Percentiles rank a stretch among this genome's conserved stretches.
phyloP scores from a whole-genome alignment of 2,797 vertebrate genomes.

The Taeniopygia guttata region DNA sequence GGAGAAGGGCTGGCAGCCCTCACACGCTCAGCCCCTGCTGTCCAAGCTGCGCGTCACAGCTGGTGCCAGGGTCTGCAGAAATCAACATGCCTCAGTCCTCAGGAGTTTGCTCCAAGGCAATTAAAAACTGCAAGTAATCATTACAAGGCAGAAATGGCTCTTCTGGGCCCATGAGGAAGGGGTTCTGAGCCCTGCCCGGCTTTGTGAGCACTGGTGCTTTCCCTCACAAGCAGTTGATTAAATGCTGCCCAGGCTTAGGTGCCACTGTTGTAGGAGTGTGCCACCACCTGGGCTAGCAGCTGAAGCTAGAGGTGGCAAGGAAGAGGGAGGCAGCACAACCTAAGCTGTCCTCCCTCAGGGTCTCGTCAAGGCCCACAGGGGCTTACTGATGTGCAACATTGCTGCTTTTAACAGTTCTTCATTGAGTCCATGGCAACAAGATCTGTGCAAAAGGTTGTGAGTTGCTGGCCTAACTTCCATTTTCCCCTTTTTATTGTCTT shows the following conservation, averaged over 20 bases:
- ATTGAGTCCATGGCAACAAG: rapidly evolving
- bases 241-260: rapidly evolving
- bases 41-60: neutral
- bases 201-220: rapidly evolving
- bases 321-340: neutral
- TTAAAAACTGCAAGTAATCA: rapidly evolving
- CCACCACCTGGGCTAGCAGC: rapidly evolving
- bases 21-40: no score
- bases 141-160: no score
- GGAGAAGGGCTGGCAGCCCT: neutral
- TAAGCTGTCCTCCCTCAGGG: rapidly evolving
- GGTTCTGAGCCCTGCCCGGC: rapidly evolving
- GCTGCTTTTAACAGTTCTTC: neutral
- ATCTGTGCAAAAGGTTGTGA: neutral
- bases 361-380: rapidly evolving
- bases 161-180: no score
- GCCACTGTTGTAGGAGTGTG: rapidly evolving
- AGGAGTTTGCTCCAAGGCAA: neutral
- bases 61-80: no score
- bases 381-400: rapidly evolving
- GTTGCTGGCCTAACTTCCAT: neutral
- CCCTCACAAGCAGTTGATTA: no score
- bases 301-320: neutral
- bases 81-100: rapidly evolving
- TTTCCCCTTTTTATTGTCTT: neutral